Evolutionary conservation across 2,888 invertebrate species (phyloP).

Genomic region (Nesidiocoris tenuis): DNA sequence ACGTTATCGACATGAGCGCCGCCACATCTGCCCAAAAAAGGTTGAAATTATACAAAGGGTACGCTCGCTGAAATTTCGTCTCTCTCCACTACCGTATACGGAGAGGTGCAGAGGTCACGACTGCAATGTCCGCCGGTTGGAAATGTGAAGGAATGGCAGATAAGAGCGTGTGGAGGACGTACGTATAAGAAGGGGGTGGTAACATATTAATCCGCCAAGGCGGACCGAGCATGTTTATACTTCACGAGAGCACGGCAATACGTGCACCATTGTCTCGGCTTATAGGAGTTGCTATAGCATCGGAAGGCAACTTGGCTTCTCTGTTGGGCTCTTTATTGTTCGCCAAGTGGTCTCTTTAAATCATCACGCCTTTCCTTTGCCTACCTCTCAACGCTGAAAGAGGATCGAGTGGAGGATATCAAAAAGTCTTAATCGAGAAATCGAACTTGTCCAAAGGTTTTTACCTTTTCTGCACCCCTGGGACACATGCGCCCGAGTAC

Average conservation of each 20-base stretch:
- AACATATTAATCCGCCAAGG: slow-evolving; percentile 38
- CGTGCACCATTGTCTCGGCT: slow-evolving; percentile 44
- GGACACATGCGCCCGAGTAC: slow-evolving; percentile 17
- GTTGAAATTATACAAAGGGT: no score
- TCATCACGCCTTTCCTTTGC: slow-evolving; percentile 41
- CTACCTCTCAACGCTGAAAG: background rate
- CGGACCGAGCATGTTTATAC: slow-evolving; percentile 40
- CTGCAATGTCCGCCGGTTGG: background rate
- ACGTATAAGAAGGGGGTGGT: slow-evolving; percentile 38
- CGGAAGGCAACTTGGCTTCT: slow-evolving; percentile 8
- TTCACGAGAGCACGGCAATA: slow-evolving; percentile 42
- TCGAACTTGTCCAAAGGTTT: background rate
- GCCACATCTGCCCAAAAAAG: no score
- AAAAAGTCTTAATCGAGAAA: slow-evolving; percentile 36
- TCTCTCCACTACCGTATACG: slow-evolving; percentile 16
- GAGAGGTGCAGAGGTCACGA: slow-evolving; percentile 37
- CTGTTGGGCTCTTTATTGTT: slow-evolving; percentile 26
- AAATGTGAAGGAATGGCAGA: background rate
- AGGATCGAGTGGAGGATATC: slow-evolving; percentile 11
- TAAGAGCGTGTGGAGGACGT: background rate
- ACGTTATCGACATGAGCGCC: no score
- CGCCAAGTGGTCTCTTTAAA: slow-evolving; percentile 33
- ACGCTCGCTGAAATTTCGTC: no score
- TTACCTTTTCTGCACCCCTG: no score
- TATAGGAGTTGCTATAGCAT: no score